A percentile compares a stretch with the other conserved stretches of the same genome.
phyloP scores from a whole-genome alignment of 2,797 vertebrate genomes.

The Orientallactaga sibirica region DNA sequence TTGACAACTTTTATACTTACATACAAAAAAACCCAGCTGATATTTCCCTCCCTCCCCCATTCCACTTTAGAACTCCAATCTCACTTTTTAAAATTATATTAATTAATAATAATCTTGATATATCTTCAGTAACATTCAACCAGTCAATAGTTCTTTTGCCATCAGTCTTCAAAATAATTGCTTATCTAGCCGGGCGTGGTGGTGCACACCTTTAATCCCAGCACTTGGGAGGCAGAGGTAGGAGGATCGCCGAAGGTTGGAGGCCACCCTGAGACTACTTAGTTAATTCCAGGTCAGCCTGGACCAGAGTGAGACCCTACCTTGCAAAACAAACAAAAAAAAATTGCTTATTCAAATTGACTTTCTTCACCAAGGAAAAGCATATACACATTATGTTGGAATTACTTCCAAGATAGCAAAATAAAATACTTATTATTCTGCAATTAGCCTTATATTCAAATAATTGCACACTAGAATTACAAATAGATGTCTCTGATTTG shows the following conservation, averaged over 20 bases:
- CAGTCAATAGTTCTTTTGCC: not conserved
- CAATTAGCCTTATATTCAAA: not conserved
- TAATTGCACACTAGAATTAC: not conserved
- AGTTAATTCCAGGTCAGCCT: too few species aligned
- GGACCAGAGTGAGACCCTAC: too few species aligned
- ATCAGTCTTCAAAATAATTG: not conserved
- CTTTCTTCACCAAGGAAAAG: not conserved
- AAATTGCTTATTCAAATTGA: not conserved
- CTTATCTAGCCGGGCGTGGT: not conserved
- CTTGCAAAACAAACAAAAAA: too few species aligned
- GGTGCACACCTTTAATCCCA: too few species aligned
- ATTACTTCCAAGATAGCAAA: not conserved
- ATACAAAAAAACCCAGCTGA: too few species aligned
- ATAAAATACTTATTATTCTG: not conserved
- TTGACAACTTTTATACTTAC: too few species aligned
- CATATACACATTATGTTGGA: not conserved
- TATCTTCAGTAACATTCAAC: not conserved
- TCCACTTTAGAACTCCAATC: too few species aligned
- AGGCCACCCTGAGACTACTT: too few species aligned
- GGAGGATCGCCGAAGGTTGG: too few species aligned
- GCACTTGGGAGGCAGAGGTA: too few species aligned
- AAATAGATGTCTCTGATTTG: not conserved
- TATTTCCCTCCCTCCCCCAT: too few species aligned
- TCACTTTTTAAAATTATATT: too few species aligned
- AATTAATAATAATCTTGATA: not conserved